These are phyloP conservation scores for Chelonoidis abingdonii DNA, from an alignment of 2,113 vertebrate species.

Conservation along the genomic window DNA sequence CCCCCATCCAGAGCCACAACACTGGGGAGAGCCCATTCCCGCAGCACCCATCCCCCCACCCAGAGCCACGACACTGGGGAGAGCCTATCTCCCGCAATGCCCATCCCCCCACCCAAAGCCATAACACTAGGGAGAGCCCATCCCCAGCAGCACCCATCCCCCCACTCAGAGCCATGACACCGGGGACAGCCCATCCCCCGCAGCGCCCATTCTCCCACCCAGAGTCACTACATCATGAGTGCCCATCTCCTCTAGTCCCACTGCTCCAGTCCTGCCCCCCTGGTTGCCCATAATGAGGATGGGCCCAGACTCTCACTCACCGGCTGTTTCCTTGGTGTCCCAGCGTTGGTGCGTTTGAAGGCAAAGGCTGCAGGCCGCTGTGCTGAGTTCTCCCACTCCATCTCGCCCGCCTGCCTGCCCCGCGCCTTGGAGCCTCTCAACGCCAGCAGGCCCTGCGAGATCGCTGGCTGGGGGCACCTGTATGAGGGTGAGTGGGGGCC, in stretches of 20 bases:
- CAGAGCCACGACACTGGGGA: neutral
- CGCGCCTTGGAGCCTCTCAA: neutral
- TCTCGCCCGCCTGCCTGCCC: constrained; percentile 68
- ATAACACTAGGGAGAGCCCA: neutral
- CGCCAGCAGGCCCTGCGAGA: constrained; percentile 39
- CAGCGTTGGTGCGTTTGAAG: constrained; percentile 69
- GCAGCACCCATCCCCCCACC: neutral
- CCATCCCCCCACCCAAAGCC: neutral
- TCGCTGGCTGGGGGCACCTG: constrained; percentile 68
- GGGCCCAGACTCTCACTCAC: neutral
- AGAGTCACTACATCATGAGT: too few species aligned
- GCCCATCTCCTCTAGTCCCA: neutral
- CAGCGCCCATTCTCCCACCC: too few species aligned
- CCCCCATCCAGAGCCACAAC: neutral
- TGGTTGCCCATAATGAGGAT: neutral
- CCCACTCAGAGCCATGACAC: neutral
- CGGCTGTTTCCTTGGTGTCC: neutral
- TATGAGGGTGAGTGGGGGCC: constrained; percentile 58
- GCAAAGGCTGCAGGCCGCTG: constrained; percentile 46
- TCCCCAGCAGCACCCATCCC: neutral
- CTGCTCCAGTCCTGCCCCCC: neutral
- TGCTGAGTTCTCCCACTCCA: constrained; percentile 39
- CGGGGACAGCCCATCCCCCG: neutral
- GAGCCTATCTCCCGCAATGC: neutral
- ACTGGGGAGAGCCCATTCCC: neutral